Conservation (phyloP, 2,113 vertebrate species). For the Siniperca knerii region DNA sequence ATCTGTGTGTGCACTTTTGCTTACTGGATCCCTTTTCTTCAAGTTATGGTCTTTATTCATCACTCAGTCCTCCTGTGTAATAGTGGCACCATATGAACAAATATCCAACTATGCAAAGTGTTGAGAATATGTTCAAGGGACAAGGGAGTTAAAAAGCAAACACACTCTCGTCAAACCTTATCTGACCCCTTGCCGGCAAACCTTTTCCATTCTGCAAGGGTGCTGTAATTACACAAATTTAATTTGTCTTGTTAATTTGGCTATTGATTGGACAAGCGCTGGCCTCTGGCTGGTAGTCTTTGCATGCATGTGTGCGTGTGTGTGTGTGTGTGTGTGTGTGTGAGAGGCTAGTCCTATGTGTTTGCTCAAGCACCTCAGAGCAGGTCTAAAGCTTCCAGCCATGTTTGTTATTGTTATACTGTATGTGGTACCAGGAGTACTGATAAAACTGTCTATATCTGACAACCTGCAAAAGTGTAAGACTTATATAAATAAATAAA, state of each 20-base stretch:
- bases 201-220: slow-evolving; percentile 47
- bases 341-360: background rate
- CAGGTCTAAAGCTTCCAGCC: slow-evolving; percentile 29
- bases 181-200: slow-evolving; percentile 3
- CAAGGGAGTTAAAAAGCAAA: slow-evolving; percentile 1
- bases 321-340: slow-evolving; percentile 16
- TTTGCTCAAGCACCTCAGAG: slow-evolving; percentile 25
- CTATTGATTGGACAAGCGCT: slow-evolving; percentile 75
- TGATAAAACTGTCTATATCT: background rate
- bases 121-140: background rate
- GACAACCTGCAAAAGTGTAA: background rate
- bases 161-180: background rate
- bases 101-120: background rate
- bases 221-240: slow-evolving; percentile 77
- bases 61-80: background rate
- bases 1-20: slow-evolving; percentile 35
- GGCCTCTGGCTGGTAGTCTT: slow-evolving; percentile 53
- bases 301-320: background rate
- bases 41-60: slow-evolving; percentile 6
- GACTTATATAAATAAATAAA: too few relatives aligned
- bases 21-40: slow-evolving; percentile 6
- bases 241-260: slow-evolving; percentile 83
- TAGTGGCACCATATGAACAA: background rate
- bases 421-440: background rate
- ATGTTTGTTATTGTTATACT: slow-evolving; percentile 54